Base-by-base conservation (phyloP, 2,797 vertebrate species). In the Phrynocephalus forsythii region DNA sequence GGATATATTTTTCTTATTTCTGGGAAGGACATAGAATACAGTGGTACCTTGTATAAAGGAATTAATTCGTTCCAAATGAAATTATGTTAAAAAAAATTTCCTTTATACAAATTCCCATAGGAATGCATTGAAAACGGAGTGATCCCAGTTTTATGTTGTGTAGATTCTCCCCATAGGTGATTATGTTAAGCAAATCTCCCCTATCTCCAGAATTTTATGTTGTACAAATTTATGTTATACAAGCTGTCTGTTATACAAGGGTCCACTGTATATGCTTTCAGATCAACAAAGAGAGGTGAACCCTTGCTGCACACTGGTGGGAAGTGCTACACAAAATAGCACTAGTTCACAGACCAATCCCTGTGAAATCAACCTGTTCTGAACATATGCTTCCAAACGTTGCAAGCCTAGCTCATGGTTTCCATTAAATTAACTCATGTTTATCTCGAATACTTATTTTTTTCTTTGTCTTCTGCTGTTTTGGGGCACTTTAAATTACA, bases 401-500 rank as follows among this genome's bases (percentile, higher is more conserved):
- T 78, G 16, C 66, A 79, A 11, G 56, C 22, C 26, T 77, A 63
- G 44, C 44, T 63, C 24, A 69, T 68, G 22, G 6, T 11, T 83
- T 78, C 28, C 6, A 69, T 78, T 69, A 71, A 69, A 78, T 78
- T 68, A 82, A 38, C 50, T 82, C 33, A 15, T 75, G 48, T n/a
- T 68, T 82, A 50, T 67, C 22, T 13, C n/a, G 24, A 10, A 16
- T 82, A 84, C 68, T 88, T 87, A 87, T 93, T 85, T 89, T 90
- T 94, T 94, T 93, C 87, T 89, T 67, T 63, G 1, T 69, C 15
- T 89, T 60, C 48, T 66, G 68, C 18, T 52, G 77, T 87, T 91
- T 93, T 1, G 0, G 83, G 15, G 91, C 92, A 94, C 91, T 93
- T 94, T 89, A 5, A 9, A 60, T 71, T 89, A 94, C 84, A 73